Evolutionary conservation across 2,888 invertebrate genomes (phyloP).

Genomic region (Cephus pulcher): DNA sequence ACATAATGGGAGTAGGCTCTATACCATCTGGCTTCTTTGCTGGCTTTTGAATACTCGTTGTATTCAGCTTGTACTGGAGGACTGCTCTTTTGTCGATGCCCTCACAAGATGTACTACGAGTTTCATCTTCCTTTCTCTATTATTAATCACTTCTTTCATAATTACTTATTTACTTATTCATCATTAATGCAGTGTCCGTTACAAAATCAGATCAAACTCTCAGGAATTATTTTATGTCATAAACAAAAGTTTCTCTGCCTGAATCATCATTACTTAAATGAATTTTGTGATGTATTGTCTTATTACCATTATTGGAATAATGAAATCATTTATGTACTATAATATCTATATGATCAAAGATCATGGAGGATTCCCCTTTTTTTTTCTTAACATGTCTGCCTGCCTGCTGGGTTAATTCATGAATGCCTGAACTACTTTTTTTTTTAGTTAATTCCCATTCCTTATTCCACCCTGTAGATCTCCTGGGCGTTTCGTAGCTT

Average conservation of each 20-base stretch:
- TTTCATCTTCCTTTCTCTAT: not conserved
- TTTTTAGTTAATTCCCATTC: not conserved
- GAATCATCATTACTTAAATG: not conserved
- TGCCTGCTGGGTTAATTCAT: not conserved
- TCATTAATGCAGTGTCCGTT: not conserved
- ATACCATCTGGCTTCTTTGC: not conserved
- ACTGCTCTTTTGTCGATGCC: not conserved
- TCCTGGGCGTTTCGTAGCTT: not conserved
- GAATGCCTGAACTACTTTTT: not conserved
- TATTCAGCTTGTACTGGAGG: not conserved
- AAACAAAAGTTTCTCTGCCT: not conserved
- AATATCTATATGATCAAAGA: not conserved
- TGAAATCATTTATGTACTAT: not conserved
- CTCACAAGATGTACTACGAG: not conserved
- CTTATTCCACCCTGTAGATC: not conserved
- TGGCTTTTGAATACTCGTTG: not conserved
- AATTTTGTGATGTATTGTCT: not conserved
- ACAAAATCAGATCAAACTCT: not conserved
- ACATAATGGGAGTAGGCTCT: not conserved
- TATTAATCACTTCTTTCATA: not conserved
- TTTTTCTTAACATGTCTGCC: not conserved
- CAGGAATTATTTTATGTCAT: not conserved
- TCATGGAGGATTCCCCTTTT: not conserved
- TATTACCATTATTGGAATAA: not conserved
- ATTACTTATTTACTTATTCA: not conserved